phyloP scores from a whole-genome alignment of 2,888 invertebrate genomes.

The Apotomis betuletana region DNA sequence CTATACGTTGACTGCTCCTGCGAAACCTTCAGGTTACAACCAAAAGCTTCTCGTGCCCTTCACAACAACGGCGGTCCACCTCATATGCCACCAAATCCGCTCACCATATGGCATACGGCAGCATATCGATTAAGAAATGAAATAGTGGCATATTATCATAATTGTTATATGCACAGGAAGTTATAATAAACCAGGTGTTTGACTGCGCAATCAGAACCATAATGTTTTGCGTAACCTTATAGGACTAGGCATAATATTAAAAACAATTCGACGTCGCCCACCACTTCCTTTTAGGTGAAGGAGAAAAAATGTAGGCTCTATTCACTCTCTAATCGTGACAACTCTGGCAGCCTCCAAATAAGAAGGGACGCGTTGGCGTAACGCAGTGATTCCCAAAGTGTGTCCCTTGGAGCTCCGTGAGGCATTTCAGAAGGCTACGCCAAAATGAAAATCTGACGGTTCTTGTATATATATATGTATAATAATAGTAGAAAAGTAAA shows the following conservation, averaged over 20 bases:
- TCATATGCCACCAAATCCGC: not conserved
- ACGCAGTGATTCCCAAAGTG: slow-evolving; percentile 16
- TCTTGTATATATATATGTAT: too few species aligned
- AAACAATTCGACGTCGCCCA: slow-evolving; percentile 62
- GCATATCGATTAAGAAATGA: slow-evolving; percentile 9
- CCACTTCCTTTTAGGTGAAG: slow-evolving; percentile 58
- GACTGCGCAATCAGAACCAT: slow-evolving; percentile 46
- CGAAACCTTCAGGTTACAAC: too few species aligned
- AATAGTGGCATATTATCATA: slow-evolving; percentile 31
- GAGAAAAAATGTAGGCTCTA: slow-evolving; percentile 52
- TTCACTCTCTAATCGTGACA: slow-evolving; percentile 55
- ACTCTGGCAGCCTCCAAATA: slow-evolving; percentile 43
- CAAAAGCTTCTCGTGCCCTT: too few species aligned
- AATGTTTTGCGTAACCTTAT: slow-evolving; percentile 50
- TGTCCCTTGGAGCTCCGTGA: too few species aligned
- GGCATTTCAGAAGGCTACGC: too few species aligned
- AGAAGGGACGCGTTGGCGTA: slow-evolving; percentile 51
- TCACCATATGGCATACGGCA: not conserved
- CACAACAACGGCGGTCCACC: too few species aligned
- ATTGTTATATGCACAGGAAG: slow-evolving; percentile 41
- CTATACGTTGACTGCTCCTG: too few species aligned
- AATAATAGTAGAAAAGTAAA: too few species aligned
- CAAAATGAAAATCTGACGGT: too few species aligned
- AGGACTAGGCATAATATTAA: slow-evolving; percentile 51
- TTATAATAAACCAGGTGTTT: slow-evolving; percentile 43